Conservation (phyloP, 2,113 vertebrate genomes). For the Oreochromis spilurus region DNA sequence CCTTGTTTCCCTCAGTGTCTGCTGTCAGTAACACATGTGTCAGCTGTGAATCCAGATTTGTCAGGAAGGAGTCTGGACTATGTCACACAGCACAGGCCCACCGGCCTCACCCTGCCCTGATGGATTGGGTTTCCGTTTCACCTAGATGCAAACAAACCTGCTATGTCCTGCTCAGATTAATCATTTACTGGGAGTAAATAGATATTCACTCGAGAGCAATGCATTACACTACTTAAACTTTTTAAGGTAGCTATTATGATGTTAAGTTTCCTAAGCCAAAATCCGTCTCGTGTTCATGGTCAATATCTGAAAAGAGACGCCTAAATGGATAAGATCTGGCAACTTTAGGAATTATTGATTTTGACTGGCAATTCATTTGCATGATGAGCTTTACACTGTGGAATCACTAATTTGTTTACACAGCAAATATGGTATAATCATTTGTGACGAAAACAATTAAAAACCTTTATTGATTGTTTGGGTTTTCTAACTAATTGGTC, state of each 20-base stretch:
- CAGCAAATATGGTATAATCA: not conserved
- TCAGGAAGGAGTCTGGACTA: slow-evolving; percentile 56
- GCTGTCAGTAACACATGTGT: slow-evolving; percentile 25
- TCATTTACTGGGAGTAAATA: slow-evolving; percentile 28
- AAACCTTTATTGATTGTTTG: not conserved
- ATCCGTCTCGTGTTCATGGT: slow-evolving; percentile 10
- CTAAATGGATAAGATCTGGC: not conserved
- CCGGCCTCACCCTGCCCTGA: slow-evolving; percentile 57
- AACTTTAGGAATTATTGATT: not conserved
- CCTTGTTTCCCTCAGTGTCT: not conserved
- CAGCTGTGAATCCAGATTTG: slow-evolving; percentile 40
- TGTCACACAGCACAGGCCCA: slow-evolving; percentile 59
- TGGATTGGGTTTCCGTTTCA: slow-evolving; percentile 61
- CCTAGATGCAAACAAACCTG: slow-evolving; percentile 54
- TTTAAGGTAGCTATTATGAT: slow-evolving; percentile 29
- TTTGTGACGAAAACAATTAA: not conserved
- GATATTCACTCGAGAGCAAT: slow-evolving; percentile 54
- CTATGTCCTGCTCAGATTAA: slow-evolving; percentile 53
- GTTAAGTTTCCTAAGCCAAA: slow-evolving; percentile 20
- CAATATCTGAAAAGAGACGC: not conserved
- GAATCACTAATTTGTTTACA: not conserved
- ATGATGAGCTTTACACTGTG: not conserved
- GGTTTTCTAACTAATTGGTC: not conserved
- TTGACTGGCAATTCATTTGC: slow-evolving; percentile 10
- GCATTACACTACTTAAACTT: slow-evolving; percentile 36